Evolutionary conservation across 2,888 invertebrate genomes (phyloP).

Genomic region (Drosophila dives): DNA sequence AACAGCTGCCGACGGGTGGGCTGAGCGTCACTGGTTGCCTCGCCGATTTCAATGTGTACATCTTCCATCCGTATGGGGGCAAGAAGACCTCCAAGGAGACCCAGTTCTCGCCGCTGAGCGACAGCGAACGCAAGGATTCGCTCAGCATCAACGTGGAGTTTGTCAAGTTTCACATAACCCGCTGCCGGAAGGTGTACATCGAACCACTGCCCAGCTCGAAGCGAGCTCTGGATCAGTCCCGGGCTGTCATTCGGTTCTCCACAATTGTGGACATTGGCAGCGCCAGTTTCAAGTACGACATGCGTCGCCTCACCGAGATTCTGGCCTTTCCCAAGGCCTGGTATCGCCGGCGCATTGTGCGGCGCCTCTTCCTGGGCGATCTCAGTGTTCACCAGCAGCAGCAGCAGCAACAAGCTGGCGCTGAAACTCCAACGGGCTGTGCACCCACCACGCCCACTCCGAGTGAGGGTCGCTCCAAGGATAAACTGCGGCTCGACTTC

Average conservation of each 20-base stretch:
- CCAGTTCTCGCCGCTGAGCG: slow-evolving; percentile 94
- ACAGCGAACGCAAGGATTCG: slow-evolving; percentile 97
- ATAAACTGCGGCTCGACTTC: slow-evolving; percentile 87
- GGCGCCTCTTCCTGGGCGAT: slow-evolving; percentile 97
- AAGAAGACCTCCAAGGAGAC: slow-evolving; percentile 93
- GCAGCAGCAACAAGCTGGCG: slow-evolving; percentile 62
- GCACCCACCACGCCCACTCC: slow-evolving; percentile 75
- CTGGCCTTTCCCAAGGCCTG: slow-evolving; percentile 99
- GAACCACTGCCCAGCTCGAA: slow-evolving; percentile 85
- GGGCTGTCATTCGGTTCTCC: slow-evolving; percentile 96
- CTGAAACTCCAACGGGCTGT: slow-evolving; percentile 66
- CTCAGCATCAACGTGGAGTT: slow-evolving; percentile 98
- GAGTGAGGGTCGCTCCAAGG: slow-evolving; percentile 85
- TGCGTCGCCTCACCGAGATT: slow-evolving; percentile 98
- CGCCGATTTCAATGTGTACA: slow-evolving; percentile 98
- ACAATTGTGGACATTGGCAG: slow-evolving; percentile 98
- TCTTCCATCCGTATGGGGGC: slow-evolving; percentile 98
- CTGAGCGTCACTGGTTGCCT: slow-evolving; percentile 96
- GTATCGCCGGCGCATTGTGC: slow-evolving; percentile 97
- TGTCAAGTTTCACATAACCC: slow-evolving; percentile 96
- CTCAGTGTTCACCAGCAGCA: slow-evolving; percentile 87
- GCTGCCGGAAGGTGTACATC: slow-evolving; percentile 95
- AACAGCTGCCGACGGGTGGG: slow-evolving; percentile 83
- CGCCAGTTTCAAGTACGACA: slow-evolving; percentile 99
- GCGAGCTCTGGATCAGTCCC: slow-evolving; percentile 88